Evolutionary conservation across 2,797 vertebrate species (phyloP).

Genomic region (Sphenodon punctatus): DNA sequence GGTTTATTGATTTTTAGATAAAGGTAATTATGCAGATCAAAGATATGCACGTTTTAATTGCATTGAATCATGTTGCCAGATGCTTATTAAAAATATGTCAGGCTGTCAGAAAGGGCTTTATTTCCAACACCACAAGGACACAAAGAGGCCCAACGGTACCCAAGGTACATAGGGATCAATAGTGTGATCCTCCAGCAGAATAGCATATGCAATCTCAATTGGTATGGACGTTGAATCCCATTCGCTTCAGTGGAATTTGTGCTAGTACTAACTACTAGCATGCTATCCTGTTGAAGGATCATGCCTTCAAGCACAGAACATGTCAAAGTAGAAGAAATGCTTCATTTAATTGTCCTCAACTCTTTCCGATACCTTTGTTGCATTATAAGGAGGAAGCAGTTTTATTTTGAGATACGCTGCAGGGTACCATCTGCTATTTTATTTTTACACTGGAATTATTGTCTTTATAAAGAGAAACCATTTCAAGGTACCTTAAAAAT

Average conservation of each 20-base stretch:
- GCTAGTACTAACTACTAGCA: too few relatives aligned
- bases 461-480: accelerated
- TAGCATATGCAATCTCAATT: too few relatives aligned
- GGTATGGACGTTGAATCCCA: too few relatives aligned
- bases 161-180: too few relatives aligned
- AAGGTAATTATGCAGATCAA: not conserved
- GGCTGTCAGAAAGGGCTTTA: not conserved
- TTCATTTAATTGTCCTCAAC: not conserved
- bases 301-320: too few relatives aligned
- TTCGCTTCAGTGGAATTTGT: too few relatives aligned
- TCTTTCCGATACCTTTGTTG: not conserved
- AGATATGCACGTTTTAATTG: not conserved
- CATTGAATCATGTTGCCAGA: not conserved
- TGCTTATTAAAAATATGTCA: not conserved
- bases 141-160: too few relatives aligned
- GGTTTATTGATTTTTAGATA: not conserved
- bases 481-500: not conserved
- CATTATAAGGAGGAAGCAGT: accelerated
- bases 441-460: not conserved
- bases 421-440: slow-evolving; percentile 50
- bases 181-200: too few relatives aligned
- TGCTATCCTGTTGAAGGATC: too few relatives aligned
- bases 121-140: not conserved
- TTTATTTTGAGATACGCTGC: not conserved
- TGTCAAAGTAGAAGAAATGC: not conserved